Base-by-base conservation (phyloP, 1,140 invertebrate genomes). In the Lamellibrachia luymesi region DNA sequence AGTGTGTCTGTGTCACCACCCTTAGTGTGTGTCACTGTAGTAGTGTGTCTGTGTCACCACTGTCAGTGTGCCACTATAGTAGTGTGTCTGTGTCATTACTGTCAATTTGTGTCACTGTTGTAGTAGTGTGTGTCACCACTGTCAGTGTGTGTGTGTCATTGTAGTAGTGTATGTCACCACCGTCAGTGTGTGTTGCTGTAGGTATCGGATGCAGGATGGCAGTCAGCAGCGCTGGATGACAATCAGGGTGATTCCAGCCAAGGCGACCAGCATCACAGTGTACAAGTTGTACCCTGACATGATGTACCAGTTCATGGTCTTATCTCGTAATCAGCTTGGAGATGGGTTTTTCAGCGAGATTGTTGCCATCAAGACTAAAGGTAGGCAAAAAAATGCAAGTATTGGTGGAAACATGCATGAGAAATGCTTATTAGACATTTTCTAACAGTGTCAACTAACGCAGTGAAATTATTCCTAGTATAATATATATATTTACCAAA, bases 221-320 rank as follows among this genome's bases (percentile, higher is more conserved):
- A 56, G 50, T 90, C 27, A 90, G 13, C 50, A 94, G 13, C 93
- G 94, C 25, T 96, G 96, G 95, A 90, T 94, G 52, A 95, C 95
- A 22, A 94, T 96, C 93, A 93, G 93, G 27, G 95, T 96, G 2
- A 22, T 95, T 94, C 51, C 94, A 50, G 97, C 98, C 90, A 98
- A 98, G 93, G 98, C 98, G 94, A 99, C 98, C 2, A 97, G 97
- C 96, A 98, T 99, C 92, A 98, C 98, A 93, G 98, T 99, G 95
- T 98, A 98, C 96, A 97, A 98, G 92, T 97, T 99, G 92, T 97
- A 97, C 94, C 98, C 98, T 4, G 98, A 98, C 92, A 99, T 98
- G 7, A 97, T 98, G 50, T 99, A 99, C 96, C 98, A 99, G 96
- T 99, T 99, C 96, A 98, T 99, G 97, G 98, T 99, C 91, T 97